Conservation (phyloP, 2,113 vertebrate genomes). For the Carollia perspicillata region DNA sequence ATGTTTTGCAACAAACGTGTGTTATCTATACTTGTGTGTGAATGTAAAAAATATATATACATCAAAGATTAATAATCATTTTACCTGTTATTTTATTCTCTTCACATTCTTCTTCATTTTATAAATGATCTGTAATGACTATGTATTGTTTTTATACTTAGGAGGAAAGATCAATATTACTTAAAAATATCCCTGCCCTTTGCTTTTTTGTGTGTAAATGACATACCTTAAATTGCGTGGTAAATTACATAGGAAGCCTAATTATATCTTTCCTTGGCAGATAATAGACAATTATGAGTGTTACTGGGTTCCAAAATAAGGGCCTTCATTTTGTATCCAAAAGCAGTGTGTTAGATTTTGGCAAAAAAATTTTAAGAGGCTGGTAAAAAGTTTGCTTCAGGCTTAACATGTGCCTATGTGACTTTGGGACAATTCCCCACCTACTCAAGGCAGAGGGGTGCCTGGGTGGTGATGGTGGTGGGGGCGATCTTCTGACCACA, state of each 20-base stretch:
- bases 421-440: neutral
- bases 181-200: conserved; percentile 30
- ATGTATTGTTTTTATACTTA: conserved; percentile 2
- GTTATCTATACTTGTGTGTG: neutral
- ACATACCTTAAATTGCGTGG: neutral
- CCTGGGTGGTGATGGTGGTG: neutral
- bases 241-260: conserved; percentile 61
- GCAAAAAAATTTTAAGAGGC: neutral
- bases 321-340: conserved; percentile 12
- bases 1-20: neutral
- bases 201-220: neutral
- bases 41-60: neutral
- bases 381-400: neutral
- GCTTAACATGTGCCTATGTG: too few relatives aligned
- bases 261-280: conserved; percentile 58
- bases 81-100: conserved; percentile 18
- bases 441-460: neutral
- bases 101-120: conserved; percentile 29
- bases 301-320: conserved; percentile 32
- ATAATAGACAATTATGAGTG: conserved; percentile 45
- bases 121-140: neutral
- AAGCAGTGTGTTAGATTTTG: conserved; percentile 14
- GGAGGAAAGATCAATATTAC: neutral
- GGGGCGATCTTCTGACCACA: neutral
- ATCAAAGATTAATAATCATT: conserved; percentile 2